Evolutionary conservation across 2,113 vertebrate species (phyloP), one percentile per base, ranked within the genome.

Genomic region (Microcebus murinus): DNA sequence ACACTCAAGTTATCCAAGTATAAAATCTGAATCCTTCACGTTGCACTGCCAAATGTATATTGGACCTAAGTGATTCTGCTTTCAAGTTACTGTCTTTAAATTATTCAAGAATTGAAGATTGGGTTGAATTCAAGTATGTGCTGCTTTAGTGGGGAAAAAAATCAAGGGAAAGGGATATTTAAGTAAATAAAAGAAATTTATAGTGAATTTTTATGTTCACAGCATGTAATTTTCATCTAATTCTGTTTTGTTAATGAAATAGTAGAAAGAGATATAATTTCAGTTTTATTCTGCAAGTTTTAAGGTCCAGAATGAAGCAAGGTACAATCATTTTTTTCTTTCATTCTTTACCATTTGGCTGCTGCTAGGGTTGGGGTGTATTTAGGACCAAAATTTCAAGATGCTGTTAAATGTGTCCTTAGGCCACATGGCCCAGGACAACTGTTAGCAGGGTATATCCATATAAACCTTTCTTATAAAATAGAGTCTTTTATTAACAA

Each of bases 21-120:
- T 29, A 90, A 98, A 91, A 68, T 86, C 39, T 68, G 76, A 88
- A 48, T 68, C 65, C 86, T 59, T 85, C 42, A 39, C 63, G 86
- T 65, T 59, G 31, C 8, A 52, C 85, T 97, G 96, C 96, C 96
- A 97, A 96, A 95, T 93, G 82, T 68, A 61, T 73, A 91, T 87
- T 95, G 91, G 87, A 94, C 89, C 89, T 76, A 87, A 97, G 96
- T 4, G n/a, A 67, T 36, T 91, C 79, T 0, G 68, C 95, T 96
- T 98, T 98, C 96, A 97, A 96, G 96, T 96, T 83, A 95, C 96
- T 97, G 79, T 77, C 52, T 83, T 88, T 96, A 81, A 97, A 96
- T 98, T 96, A 95, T 97, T 97, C 77, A 97, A 74, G 79, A 91
- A 94, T 25, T 91, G 68, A 70, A 93, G 61, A 85, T 29, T 39